Evolutionary conservation across 2,113 vertebrate species (phyloP), one percentile per base, ranked within the genome.

Genomic region (Paracyprichromis sp.): DNA sequence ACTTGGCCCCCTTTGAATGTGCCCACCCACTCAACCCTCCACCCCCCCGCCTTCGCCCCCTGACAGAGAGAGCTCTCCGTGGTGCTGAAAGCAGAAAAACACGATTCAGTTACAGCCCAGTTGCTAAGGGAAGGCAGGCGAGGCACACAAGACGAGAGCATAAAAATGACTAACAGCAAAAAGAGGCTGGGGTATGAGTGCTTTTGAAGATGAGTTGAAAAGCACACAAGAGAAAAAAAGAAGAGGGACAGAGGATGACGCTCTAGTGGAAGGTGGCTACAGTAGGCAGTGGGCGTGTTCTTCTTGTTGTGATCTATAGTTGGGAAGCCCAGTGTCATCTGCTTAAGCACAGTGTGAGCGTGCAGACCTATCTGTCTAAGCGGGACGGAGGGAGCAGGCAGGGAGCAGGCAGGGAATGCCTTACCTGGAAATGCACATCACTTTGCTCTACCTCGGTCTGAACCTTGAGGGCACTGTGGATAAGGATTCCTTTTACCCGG

Each of bases 21-120:
- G 86, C 92, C 93, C 91, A 73, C 87, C 90, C 88, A 69, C 91
- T 84, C 71, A 86, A 56, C 78, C 71, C 69, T 82, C 52, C 57
- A 79, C 80, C 43, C 79, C 79, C 90, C 63, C 53, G 9, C 84
- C 88, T 69, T 69, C 73, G 45, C 69, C 88, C 85, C n/a, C 88
- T 83, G 71, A 89, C 89, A 85, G 86, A 71, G 88, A 92, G 94
- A 92, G 94, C 96, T 97, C 93, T 97, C 96, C 96, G 24, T 95
- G 96, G 96, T 97, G 89, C 96, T 97, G 96, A 96, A 95, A 91
- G 79, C 87, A 89, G 87, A 93, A 93, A 95, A 94, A 93, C 79
- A 61, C 53, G 40, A 91, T 89, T 53, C 38, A 80, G 82, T 90
- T 84, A 84, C 80, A 88, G 86, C 88, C 56, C 82, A 81, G 87